phyloP scores from a whole-genome alignment of 2,797 vertebrate species.

The Squalus acanthias region DNA sequence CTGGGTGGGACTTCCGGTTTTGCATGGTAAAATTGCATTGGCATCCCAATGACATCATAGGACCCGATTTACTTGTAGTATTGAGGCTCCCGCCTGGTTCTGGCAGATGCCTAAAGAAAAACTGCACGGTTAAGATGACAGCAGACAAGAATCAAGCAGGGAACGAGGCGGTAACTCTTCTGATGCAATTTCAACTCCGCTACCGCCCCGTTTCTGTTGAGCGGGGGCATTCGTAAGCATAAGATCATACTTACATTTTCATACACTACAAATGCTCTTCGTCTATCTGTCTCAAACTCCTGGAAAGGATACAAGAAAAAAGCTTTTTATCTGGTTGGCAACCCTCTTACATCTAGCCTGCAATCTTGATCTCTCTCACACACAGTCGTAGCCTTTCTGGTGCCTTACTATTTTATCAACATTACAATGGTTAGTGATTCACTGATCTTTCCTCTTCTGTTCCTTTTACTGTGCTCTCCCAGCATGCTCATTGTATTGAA shows the following conservation, averaged over 20 bases:
- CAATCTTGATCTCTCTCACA: neutral
- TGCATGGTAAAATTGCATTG: neutral
- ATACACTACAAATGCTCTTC: neutral
- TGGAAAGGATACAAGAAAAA: neutral
- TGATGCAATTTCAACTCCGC: neutral
- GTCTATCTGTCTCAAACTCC: neutral
- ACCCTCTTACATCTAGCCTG: neutral
- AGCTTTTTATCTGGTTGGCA: neutral
- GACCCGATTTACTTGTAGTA: neutral
- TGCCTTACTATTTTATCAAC: conserved; percentile 23
- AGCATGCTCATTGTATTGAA: conserved; percentile 26
- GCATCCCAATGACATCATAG: neutral
- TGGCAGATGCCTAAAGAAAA: neutral
- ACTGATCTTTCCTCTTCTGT: conserved; percentile 9
- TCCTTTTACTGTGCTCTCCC: conserved; percentile 32
- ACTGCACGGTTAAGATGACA: neutral
- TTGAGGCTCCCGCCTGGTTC: neutral
- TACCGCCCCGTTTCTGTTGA: neutral
- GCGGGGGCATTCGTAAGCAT: neutral
- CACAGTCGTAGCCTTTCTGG: neutral
- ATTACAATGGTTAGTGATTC: conserved; percentile 29
- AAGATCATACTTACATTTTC: neutral
- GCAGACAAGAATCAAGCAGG: neutral
- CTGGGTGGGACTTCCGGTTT: no score
- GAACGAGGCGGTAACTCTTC: neutral